These are phyloP conservation scores for Sitta europaea DNA, from an alignment of 2,113 vertebrate species.

Conservation along the genomic window DNA sequence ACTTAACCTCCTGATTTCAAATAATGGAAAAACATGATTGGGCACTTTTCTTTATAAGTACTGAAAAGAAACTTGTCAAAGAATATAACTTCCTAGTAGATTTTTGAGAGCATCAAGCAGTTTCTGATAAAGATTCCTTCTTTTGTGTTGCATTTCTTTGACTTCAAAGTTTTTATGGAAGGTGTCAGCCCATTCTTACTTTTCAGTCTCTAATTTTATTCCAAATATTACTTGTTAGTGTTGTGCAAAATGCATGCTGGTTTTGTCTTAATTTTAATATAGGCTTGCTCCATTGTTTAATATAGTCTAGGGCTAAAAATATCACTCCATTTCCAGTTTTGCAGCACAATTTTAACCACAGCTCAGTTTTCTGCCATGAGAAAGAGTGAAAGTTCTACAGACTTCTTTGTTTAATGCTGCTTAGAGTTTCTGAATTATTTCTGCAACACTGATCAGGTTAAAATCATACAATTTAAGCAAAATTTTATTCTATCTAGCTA, in stretches of 20 bases:
- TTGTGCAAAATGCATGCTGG: not conserved
- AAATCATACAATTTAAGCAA: not conserved
- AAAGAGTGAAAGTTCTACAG: not conserved
- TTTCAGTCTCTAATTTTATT: not conserved
- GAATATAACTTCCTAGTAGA: not conserved
- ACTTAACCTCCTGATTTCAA: not conserved
- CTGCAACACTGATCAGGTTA: not conserved
- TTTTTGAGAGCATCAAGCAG: not conserved
- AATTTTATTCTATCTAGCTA: not conserved
- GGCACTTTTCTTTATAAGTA: not conserved
- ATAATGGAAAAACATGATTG: not conserved
- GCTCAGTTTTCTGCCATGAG: not conserved
- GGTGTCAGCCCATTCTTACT: not conserved
- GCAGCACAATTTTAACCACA: not conserved
- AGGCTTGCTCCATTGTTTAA: not conserved
- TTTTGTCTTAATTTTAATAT: not conserved
- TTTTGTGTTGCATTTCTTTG: not conserved
- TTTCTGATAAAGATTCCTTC: not conserved
- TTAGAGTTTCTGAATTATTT: not conserved
- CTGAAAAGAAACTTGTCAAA: not conserved
- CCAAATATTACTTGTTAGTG: not conserved
- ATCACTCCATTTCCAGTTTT: not conserved
- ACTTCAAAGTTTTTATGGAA: not conserved
- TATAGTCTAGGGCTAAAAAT: not conserved
- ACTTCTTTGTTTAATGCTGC: accelerated